These are phyloP conservation scores for Cancer borealis DNA, from an alignment of 2,888 invertebrate genomes.

Conservation along the genomic window DNA sequence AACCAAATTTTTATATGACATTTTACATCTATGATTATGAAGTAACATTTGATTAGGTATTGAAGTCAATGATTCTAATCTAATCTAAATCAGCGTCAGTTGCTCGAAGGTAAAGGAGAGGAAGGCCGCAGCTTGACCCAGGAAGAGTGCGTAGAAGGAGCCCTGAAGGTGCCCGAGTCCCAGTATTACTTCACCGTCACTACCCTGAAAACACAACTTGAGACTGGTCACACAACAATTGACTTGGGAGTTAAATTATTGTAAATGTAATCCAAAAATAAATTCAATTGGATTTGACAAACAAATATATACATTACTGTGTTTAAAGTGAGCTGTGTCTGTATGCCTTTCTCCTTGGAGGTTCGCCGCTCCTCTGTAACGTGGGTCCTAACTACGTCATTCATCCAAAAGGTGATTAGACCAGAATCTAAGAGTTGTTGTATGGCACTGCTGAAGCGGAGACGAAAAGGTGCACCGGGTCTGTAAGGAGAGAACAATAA, in stretches of 20 bases:
- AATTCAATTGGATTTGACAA: background rate
- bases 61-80: background rate
- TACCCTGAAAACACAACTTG: background rate
- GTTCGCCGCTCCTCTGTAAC: background rate
- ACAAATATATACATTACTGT: background rate
- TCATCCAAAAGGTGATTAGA: slow-evolving; percentile 42
- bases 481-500: background rate
- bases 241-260: no score
- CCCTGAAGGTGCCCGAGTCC: slow-evolving; percentile 39
- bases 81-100: background rate
- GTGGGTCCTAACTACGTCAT: slow-evolving; percentile 40
- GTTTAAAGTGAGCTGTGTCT: background rate
- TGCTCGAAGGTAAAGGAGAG: background rate
- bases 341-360: background rate
- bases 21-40: no score
- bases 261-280: background rate
- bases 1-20: no score
- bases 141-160: slow-evolving; percentile 33
- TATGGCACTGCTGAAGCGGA: background rate
- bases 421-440: slow-evolving; percentile 12
- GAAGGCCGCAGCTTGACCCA: slow-evolving; percentile 4
- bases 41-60: no score
- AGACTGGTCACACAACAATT: no score
- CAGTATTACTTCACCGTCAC: background rate
- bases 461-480: slow-evolving; percentile 8